A percentile compares a stretch with the other conserved stretches of the same genome.
Evolutionary conservation across 2,113 vertebrate species (phyloP).

Genomic region (rabbit (Oryctolagus cuniculus)): mOryCun1.1 NC_091453.1:4891501-4892000

Average conservation of each 20-base stretch:
- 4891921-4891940: constrained; percentile 60
- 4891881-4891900: constrained; percentile 39
- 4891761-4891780: constrained; percentile 15
- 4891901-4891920: constrained; percentile 51
- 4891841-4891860: not conserved
- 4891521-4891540: not conserved
- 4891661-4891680: not conserved
- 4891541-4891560: constrained; percentile 1
- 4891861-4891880: not conserved
- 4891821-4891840: not conserved
- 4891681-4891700: not conserved
- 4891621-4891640: not conserved
- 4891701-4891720: not conserved
- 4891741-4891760: constrained; percentile 9
- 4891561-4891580: not conserved
- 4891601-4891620: not conserved
- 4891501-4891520: not conserved
- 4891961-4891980: constrained; percentile 57
- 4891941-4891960: constrained; percentile 53
- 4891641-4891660: constrained; percentile 33
- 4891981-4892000: constrained; percentile 51
- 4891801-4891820: not conserved
- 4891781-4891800: constrained; percentile 26
- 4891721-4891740: not conserved
- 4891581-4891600: not conserved